Percentiles rank a stretch among this genome's conserved stretches.
phyloP scores from a whole-genome alignment of 1,140 invertebrate species.

The Drosophila busckii region DNA sequence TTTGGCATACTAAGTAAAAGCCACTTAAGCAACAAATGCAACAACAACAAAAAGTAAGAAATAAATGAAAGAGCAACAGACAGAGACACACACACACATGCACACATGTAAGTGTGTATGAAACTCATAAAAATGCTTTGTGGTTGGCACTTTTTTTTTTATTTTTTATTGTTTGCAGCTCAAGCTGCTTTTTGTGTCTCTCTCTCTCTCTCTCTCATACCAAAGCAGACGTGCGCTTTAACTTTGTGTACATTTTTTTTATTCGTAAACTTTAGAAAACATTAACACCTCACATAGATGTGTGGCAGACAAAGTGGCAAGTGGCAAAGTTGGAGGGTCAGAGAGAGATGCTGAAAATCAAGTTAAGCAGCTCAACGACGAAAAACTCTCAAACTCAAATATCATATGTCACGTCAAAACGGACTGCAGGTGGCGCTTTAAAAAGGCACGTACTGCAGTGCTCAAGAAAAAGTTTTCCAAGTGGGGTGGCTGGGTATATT shows the following conservation, averaged over 20 bases:
- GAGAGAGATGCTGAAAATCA: slow-evolving; percentile 11
- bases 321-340: not conserved
- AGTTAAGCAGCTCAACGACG: slow-evolving; percentile 34
- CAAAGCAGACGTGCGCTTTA: slow-evolving; percentile 29
- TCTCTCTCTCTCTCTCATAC: slow-evolving; percentile 4
- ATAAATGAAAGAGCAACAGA: slow-evolving; percentile 16
- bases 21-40: slow-evolving; percentile 45
- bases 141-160: slow-evolving; percentile 52
- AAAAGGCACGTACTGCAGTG: not conserved
- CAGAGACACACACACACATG: no score
- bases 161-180: slow-evolving; percentile 30
- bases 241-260: slow-evolving; percentile 29
- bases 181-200: slow-evolving; percentile 32
- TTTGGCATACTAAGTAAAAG: slow-evolving; percentile 51
- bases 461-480: no score
- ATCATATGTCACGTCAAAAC: slow-evolving; percentile 38
- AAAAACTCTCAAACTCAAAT: slow-evolving; percentile 35
- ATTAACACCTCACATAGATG: slow-evolving; percentile 60
- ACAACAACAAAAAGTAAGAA: slow-evolving; percentile 13
- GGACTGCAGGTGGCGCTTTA: slow-evolving; percentile 25
- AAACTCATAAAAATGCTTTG: slow-evolving; percentile 72
- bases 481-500: no score
- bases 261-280: slow-evolving; percentile 56
- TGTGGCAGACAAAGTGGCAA: slow-evolving; percentile 21
- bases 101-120: no score